phyloP scores from a whole-genome alignment of 2,888 invertebrate species.

The Cactoblastis cactorum region DNA sequence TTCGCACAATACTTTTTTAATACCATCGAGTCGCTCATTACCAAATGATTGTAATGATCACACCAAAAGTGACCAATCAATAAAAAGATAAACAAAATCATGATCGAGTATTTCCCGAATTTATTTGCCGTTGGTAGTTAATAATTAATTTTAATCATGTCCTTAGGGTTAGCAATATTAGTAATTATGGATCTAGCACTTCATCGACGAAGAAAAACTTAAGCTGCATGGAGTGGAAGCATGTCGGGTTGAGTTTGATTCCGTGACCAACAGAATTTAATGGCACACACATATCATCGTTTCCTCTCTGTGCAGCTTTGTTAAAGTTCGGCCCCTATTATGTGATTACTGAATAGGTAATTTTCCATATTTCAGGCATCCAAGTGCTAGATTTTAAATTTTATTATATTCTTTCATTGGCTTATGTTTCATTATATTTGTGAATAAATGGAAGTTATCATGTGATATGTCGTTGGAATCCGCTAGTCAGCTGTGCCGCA shows the following conservation, averaged over 20 bases:
- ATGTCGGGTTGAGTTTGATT: too few relatives aligned
- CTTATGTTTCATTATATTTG: slow-evolving; percentile 27
- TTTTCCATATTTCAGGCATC: neutral
- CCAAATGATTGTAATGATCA: slow-evolving; percentile 9
- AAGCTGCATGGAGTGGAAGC: too few relatives aligned
- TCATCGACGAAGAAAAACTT: neutral
- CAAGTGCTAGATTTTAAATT: neutral
- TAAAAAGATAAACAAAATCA: slow-evolving; percentile 16
- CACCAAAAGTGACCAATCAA: slow-evolving; percentile 4
- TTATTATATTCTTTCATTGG: slow-evolving; percentile 26
- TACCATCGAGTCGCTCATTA: slow-evolving; percentile 26
- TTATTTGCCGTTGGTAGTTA: slow-evolving; percentile 15
- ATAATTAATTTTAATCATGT: slow-evolving; percentile 22
- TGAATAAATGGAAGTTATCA: slow-evolving; percentile 46
- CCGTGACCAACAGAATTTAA: too few relatives aligned
- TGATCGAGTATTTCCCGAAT: slow-evolving; percentile 13
- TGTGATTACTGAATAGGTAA: too few relatives aligned
- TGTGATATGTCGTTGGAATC: slow-evolving; percentile 68
- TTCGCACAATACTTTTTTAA: slow-evolving; percentile 63
- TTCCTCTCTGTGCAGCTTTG: too few relatives aligned
- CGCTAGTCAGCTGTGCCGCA: slow-evolving; percentile 77
- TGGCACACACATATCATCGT: too few relatives aligned
- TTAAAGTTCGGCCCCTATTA: too few relatives aligned
- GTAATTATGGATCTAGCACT: slow-evolving; percentile 10
- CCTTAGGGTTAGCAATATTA: slow-evolving; percentile 16